Percentiles rank a stretch among this genome's conserved stretches.
These are phyloP conservation scores for Drosophila paramelanica DNA, from an alignment of 2,888 invertebrate genomes.

Conservation along the genomic window DNA sequence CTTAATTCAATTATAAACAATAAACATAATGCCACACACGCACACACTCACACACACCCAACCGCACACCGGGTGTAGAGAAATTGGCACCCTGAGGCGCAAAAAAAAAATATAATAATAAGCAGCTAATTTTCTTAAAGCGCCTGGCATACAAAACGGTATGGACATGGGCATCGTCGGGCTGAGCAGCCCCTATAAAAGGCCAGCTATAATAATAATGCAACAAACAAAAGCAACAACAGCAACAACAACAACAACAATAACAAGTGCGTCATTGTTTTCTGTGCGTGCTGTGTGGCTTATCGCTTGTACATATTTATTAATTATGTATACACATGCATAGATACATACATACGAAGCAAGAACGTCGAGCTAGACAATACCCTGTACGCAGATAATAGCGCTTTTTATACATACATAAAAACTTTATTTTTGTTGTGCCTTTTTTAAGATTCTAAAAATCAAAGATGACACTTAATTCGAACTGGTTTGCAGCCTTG, in stretches of 20 bases:
- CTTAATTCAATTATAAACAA: slow-evolving; percentile 77
- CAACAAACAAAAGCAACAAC: slow-evolving; percentile 12
- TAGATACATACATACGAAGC: slow-evolving; percentile 1
- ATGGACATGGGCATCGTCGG: slow-evolving; percentile 3
- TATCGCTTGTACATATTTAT: slow-evolving; percentile 46
- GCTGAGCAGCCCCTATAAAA: slow-evolving; percentile 36
- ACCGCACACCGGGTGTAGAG: slow-evolving; percentile 15
- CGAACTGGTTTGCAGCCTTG: too few relatives aligned
- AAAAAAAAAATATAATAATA: slow-evolving; percentile 19
- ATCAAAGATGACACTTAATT: too few relatives aligned
- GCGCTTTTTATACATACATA: too few relatives aligned
- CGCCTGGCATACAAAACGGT: slow-evolving; percentile 12
- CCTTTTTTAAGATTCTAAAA: too few relatives aligned
- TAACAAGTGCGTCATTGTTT: slow-evolving; percentile 74
- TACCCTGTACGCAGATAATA: not conserved
- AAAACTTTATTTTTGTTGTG: too few relatives aligned
- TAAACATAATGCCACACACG: slow-evolving; percentile 62
- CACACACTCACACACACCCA: slow-evolving; percentile 21
- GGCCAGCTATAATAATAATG: slow-evolving; percentile 33
- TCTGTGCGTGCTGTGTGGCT: slow-evolving; percentile 57
- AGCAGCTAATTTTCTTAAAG: slow-evolving; percentile 53
- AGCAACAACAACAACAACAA: slow-evolving; percentile 42
- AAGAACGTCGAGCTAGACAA: not conserved
- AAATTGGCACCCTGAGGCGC: slow-evolving; percentile 67
- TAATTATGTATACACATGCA: slow-evolving; percentile 11